Base-by-base conservation (phyloP, 2,888 invertebrate genomes). In the Brachynemurus nebulosus region DNA sequence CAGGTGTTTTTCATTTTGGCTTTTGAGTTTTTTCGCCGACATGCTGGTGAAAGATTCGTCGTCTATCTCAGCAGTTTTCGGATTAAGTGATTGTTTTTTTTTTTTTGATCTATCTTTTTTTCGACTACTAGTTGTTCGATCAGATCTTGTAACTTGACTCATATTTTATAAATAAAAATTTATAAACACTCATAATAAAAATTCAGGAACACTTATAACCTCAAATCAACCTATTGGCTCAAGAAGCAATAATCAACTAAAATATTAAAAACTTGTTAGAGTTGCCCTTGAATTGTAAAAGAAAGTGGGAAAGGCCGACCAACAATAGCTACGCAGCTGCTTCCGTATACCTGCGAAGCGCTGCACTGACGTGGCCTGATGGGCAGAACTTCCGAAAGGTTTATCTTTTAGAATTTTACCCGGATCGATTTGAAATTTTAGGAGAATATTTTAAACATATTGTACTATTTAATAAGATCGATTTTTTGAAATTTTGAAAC, bases 401-500 rank as follows among this genome's bases (percentile, higher is more conserved):
- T 11, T 23, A 11, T 23, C 25, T 23, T 11, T 23, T 23, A 23
- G 25, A 23, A 23, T 23, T 23, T 23, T 23, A 8, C 25, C 11
- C 25, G 17, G 19, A 16, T 37, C n/a, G n/a, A n/a, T n/a, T n/a
- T n/a, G n/a, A n/a, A n/a, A n/a, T n/a, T n/a, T n/a, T n/a, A n/a
- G n/a, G n/a, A n/a, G n/a, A n/a, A n/a, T n/a, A n/a, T n/a, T n/a
- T n/a, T n/a, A 8, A 18, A 37, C 37, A 39, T 39, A 20, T 39
- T 20, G 39, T 17, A 39, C 19, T 19, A 39, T 19, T 39, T 38
- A 16, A 39, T 23, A 39, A 39, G n/a, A 19, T 20, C 8, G 19
- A 19, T 21, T 39, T 39, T 20, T 39, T 39, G 19, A 19, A 21
- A 17, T 20, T 20, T 19, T 20, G 14, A 39, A 39, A 18, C 39